phyloP scores from a whole-genome alignment of 2,113 vertebrate species.

The Calidris pugnax region DNA sequence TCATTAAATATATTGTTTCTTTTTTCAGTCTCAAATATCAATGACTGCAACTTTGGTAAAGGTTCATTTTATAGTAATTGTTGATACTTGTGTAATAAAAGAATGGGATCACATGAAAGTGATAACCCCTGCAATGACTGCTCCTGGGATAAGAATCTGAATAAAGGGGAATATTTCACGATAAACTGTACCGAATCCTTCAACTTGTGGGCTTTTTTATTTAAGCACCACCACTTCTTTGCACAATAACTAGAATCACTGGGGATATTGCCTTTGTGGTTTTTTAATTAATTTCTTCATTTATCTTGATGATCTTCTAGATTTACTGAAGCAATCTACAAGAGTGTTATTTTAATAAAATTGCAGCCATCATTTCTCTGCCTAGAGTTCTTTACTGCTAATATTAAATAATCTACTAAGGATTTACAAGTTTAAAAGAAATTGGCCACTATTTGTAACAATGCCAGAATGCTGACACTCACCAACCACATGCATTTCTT shows the following conservation, averaged over 20 bases:
- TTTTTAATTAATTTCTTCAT: slow-evolving; percentile 56
- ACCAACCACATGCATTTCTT: neutral
- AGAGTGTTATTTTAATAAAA: slow-evolving; percentile 52
- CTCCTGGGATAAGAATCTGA: neutral
- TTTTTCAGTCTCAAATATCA: neutral
- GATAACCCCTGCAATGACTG: neutral
- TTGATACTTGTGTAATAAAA: neutral
- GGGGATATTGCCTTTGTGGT: neutral
- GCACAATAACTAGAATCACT: neutral
- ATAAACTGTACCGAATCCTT: neutral
- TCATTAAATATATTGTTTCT: neutral
- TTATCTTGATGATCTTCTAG: slow-evolving; percentile 52
- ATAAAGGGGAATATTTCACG: neutral
- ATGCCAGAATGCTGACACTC: neutral
- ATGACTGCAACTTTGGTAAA: neutral
- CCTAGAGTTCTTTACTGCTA: neutral
- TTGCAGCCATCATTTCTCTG: neutral
- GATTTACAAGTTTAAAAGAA: slow-evolving; percentile 40
- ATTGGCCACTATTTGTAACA: neutral
- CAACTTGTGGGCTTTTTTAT: neutral
- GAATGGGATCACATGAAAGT: neutral
- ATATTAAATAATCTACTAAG: neutral
- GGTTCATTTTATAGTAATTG: neutral
- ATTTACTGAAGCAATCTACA: slow-evolving; percentile 48
- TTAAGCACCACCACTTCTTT: neutral